phyloP scores from a whole-genome alignment of 2,113 vertebrate species.

The Gallinago media region DNA sequence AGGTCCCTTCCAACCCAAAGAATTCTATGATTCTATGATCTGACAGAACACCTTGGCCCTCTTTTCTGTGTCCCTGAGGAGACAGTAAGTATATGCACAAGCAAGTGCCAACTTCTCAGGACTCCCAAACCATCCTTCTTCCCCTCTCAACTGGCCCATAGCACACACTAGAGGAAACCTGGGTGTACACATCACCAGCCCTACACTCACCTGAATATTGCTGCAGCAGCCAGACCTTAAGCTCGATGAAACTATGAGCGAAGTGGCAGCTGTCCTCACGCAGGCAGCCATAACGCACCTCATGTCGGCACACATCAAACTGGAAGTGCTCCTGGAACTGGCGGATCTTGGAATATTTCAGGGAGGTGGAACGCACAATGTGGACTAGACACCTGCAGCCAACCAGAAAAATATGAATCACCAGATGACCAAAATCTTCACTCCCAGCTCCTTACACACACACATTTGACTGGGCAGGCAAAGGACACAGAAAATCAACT shows the following conservation, averaged over 20 bases:
- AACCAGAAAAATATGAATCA: background rate
- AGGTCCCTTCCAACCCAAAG: too few relatives aligned
- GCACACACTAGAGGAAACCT: background rate
- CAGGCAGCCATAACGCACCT: constrained; percentile 86
- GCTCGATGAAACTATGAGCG: constrained; percentile 92
- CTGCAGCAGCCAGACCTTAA: constrained; percentile 93
- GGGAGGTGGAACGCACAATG: constrained; percentile 82
- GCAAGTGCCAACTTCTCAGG: background rate
- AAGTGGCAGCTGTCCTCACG: constrained; percentile 86
- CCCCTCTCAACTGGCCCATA: background rate
- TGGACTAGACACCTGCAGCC: constrained; percentile 90
- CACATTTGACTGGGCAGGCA: background rate
- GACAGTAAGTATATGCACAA: background rate
- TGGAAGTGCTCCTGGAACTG: constrained; percentile 85
- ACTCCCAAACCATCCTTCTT: background rate
- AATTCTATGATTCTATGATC: background rate
- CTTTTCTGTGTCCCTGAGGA: background rate
- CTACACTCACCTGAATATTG: constrained; percentile 82
- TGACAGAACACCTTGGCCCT: background rate
- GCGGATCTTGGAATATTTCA: constrained; percentile 91
- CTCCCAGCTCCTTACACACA: background rate
- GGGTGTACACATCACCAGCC: background rate
- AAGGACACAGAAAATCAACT: background rate
- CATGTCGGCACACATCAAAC: constrained; percentile 88
- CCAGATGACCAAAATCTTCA: background rate